Evolutionary conservation across 2,888 invertebrate genomes (phyloP).

Genomic region (Xestobium rufovillosum): DNA sequence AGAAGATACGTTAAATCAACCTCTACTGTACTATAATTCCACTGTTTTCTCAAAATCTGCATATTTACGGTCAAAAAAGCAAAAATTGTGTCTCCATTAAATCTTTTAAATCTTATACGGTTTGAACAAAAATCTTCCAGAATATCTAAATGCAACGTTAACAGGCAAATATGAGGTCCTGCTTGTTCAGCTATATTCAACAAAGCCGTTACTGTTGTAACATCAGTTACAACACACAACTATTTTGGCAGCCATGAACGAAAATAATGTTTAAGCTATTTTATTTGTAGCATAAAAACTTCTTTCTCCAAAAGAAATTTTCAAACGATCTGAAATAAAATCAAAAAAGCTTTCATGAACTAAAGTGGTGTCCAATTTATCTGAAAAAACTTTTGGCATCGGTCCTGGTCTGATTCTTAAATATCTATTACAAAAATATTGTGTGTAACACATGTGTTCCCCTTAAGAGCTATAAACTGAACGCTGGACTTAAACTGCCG

Average conservation of each 20-base stretch:
- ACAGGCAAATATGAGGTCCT: conserved; percentile 77
- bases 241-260: conserved; percentile 78
- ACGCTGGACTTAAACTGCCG: too few species aligned
- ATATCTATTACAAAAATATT: background rate
- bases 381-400: background rate
- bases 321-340: conserved; percentile 44
- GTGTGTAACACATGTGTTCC: too few species aligned
- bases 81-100: conserved; percentile 75
- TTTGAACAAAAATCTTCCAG: conserved; percentile 68
- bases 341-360: background rate
- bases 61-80: conserved; percentile 88
- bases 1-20: conserved; percentile 64
- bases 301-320: conserved; percentile 54
- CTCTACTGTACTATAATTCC: conserved; percentile 69
- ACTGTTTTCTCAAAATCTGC: conserved; percentile 95
- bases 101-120: conserved; percentile 56
- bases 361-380: background rate
- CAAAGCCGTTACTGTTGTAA: conserved; percentile 61
- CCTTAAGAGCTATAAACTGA: too few species aligned
- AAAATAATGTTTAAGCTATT: conserved; percentile 59
- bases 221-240: conserved; percentile 85
- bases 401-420: background rate
- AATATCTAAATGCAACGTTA: conserved; percentile 88
- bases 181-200: conserved; percentile 65
- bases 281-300: conserved; percentile 53